Conservation (phyloP, 2,113 vertebrate genomes). For the Megaceryle maxima region DNA sequence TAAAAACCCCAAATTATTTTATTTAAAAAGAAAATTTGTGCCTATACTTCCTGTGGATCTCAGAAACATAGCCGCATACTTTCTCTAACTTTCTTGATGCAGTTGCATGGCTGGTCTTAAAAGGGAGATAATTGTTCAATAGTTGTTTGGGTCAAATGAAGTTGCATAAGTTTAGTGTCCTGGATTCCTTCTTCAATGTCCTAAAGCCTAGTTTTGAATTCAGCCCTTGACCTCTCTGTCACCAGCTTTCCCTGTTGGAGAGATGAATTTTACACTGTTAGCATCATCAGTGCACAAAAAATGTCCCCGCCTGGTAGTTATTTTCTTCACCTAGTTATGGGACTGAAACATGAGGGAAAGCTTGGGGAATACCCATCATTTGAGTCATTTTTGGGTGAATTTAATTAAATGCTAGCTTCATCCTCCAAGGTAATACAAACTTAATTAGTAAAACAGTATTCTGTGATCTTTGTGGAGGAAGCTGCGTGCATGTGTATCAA, state of each 20-base stretch:
- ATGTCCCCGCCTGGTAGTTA: neutral
- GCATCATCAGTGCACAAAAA: neutral
- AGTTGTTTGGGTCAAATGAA: neutral
- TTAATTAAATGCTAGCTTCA: slow-evolving; percentile 75
- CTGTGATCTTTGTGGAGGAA: slow-evolving; percentile 46
- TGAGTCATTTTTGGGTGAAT: slow-evolving; percentile 64
- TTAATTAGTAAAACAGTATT: slow-evolving; percentile 71
- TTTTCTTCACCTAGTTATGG: slow-evolving; percentile 7
- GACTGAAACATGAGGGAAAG: slow-evolving; percentile 44
- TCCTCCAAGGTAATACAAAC: slow-evolving; percentile 65
- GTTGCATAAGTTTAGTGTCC: neutral
- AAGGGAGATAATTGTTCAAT: neutral
- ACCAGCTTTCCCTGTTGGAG: neutral
- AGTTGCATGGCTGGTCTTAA: neutral
- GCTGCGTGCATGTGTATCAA: neutral
- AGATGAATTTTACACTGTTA: neutral
- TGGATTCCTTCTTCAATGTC: neutral
- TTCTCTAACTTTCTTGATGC: neutral
- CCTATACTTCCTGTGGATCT: neutral
- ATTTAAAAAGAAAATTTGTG: neutral
- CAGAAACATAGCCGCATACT: neutral
- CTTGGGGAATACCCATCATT: slow-evolving; percentile 68
- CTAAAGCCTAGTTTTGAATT: neutral
- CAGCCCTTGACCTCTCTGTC: neutral
- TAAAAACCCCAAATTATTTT: slow-evolving; percentile 4